Base-by-base conservation (phyloP, 2,888 invertebrate species). In the Phortica okadai region DNA sequence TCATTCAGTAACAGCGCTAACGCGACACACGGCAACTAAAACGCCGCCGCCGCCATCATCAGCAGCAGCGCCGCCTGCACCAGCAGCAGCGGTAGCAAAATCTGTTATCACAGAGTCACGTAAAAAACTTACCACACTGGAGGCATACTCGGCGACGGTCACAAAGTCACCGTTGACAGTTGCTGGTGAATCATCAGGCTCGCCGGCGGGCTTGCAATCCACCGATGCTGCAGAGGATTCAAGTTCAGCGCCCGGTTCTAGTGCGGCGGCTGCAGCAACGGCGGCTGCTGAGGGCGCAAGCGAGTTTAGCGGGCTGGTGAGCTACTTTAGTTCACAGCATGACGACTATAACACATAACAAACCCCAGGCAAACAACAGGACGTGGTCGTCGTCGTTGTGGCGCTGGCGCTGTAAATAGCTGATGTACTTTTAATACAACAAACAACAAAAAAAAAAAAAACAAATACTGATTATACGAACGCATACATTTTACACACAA, bases 321-420 rank as follows among this genome's bases (percentile, higher is more conserved):
- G 97, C 90, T 97, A 97, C 92, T 97, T 97, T 92, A 97, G 97
- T 84, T 97, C 97, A 89, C 97, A 97, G 91, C 94, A 97, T 90
- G 97, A 97, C 90, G 97, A 97, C 92, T 93, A 97, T 88, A 97
- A 97, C 91, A 94, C 95, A 92, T 95, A 95, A 93, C 93, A 92
- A 90, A 85, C 87, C 84, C 88, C 79, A 72, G 70, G 56, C 10
- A 56, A 16, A 16, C 59, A 69, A 44, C 10, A 45, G 16, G 6
- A 59, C 59, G 33, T 33, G 33, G 33, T 33, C 33, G 33, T 33
- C 33, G 33, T 2, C 33, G 41, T 45, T 14, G 7, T 67, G 14
- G 67, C 44, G 14, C 56, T 25, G 56, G 62, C 16, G 25, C 41
- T 69, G 69, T 69, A 69, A 69, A 69, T 69, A 69, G 41, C 33